phyloP scores from a whole-genome alignment of 1,140 invertebrate genomes.

The Calephelis virginiensis region DNA sequence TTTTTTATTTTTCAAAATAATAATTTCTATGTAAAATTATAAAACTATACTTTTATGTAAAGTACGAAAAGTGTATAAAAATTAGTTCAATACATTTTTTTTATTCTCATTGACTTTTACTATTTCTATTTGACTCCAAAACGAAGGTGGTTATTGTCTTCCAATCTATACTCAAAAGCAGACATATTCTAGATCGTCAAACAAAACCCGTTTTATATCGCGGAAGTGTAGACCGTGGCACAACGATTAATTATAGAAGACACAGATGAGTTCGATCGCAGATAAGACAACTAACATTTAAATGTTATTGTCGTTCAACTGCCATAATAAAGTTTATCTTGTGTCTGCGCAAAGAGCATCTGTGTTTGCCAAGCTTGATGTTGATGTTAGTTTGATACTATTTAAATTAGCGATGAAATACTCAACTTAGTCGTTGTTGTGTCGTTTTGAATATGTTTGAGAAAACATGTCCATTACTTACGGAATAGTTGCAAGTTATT shows the following conservation, averaged over 20 bases:
- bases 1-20: no score
- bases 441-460: constrained; percentile 9
- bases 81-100: not conserved
- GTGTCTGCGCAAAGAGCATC: constrained; percentile 40
- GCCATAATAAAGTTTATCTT: constrained; percentile 41
- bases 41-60: no score
- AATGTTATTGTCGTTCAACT: constrained; percentile 40
- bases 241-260: constrained; percentile 56
- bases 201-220: constrained; percentile 43
- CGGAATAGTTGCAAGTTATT: not conserved
- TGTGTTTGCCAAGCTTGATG: constrained; percentile 33
- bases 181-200: constrained; percentile 30
- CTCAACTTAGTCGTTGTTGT: constrained; percentile 23
- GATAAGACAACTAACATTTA: constrained; percentile 46
- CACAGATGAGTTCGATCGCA: constrained; percentile 48
- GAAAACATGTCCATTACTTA: constrained; percentile 15
- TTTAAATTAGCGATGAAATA: constrained; percentile 34
- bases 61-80: no score
- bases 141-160: not conserved
- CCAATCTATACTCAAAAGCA: constrained; percentile 6
- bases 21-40: no score
- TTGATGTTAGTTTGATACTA: constrained; percentile 25
- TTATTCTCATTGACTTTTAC: not conserved
- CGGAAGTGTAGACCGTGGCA: constrained; percentile 52
- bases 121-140: not conserved